Evolutionary conservation across 2,797 vertebrate species (phyloP).

Genomic region (Gambelia wislizenii): DNA sequence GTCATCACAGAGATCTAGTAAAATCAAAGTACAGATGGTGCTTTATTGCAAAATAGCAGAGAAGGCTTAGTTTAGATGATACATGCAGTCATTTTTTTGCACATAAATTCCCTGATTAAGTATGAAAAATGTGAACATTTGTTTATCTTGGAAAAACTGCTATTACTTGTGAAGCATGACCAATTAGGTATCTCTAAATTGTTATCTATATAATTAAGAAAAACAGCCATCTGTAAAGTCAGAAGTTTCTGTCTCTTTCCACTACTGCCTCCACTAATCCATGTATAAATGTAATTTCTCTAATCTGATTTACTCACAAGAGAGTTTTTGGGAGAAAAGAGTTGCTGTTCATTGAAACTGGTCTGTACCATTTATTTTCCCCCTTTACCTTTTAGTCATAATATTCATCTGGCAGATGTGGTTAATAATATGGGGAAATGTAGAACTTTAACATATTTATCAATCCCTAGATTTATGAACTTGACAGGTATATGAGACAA

Average conservation of each 20-base stretch:
- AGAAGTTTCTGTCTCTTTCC: constrained; percentile 72
- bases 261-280: constrained; percentile 52
- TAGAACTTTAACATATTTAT: neutral
- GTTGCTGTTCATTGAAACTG: constrained; percentile 55
- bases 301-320: constrained; percentile 68
- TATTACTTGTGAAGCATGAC: constrained; percentile 85
- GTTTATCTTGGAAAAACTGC: constrained; percentile 83
- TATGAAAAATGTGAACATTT: constrained; percentile 85
- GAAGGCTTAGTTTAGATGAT: constrained; percentile 80
- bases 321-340: constrained; percentile 53
- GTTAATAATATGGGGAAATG: constrained; percentile 35
- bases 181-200: constrained; percentile 84
- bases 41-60: constrained; percentile 80
- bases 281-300: constrained; percentile 72
- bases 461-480: constrained; percentile 9
- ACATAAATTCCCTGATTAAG: constrained; percentile 83
- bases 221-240: constrained; percentile 86
- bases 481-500: neutral
- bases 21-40: constrained; percentile 82
- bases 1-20: constrained; percentile 75
- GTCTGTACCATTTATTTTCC: constrained; percentile 22
- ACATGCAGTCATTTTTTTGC: constrained; percentile 82
- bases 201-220: constrained; percentile 83
- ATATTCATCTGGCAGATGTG: constrained; percentile 9
- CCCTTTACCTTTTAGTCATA: neutral